Percentiles rank a stretch among this genome's conserved stretches.
Conservation (phyloP, 2,888 invertebrate species). For the Acronicta alni region DNA sequence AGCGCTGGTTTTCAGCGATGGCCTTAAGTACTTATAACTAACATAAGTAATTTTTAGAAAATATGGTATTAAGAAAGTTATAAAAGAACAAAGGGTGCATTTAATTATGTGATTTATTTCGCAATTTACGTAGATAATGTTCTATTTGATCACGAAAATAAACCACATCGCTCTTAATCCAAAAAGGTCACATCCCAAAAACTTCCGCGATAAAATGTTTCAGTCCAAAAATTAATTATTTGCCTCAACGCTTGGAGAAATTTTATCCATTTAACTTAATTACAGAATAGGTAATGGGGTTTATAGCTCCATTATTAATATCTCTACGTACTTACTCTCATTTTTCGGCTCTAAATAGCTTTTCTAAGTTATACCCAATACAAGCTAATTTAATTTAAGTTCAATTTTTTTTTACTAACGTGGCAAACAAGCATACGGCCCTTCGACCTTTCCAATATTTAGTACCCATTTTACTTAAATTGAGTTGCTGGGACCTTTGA, state of each 20-base stretch:
- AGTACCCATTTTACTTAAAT: too few relatives aligned
- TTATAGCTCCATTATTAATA: slow-evolving; percentile 81
- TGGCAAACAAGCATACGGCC: too few relatives aligned
- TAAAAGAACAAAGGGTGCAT: too few relatives aligned
- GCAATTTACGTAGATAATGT: background rate
- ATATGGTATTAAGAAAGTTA: too few relatives aligned
- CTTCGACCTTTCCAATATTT: too few relatives aligned
- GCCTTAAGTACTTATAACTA: too few relatives aligned
- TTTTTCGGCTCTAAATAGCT: slow-evolving; percentile 56
- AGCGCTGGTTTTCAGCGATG: too few relatives aligned
- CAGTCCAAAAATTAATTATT: slow-evolving; percentile 75
- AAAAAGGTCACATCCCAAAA: slow-evolving; percentile 54
- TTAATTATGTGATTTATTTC: too few relatives aligned
- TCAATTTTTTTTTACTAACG: slow-evolving; percentile 1
- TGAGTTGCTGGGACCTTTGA: too few relatives aligned
- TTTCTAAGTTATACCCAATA: slow-evolving; percentile 17
- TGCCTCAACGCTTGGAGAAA: slow-evolving; percentile 73
- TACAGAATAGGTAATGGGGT: slow-evolving; percentile 80
- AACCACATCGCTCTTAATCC: slow-evolving; percentile 25
- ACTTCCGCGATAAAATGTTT: slow-evolving; percentile 59
- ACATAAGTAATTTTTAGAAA: too few relatives aligned
- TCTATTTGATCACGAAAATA: slow-evolving; percentile 15
- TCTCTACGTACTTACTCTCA: slow-evolving; percentile 69
- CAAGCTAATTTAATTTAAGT: slow-evolving; percentile 4
- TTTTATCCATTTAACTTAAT: slow-evolving; percentile 83